Conservation (phyloP, 2,888 invertebrate genomes). For the Platycnemis pennipes region DNA sequence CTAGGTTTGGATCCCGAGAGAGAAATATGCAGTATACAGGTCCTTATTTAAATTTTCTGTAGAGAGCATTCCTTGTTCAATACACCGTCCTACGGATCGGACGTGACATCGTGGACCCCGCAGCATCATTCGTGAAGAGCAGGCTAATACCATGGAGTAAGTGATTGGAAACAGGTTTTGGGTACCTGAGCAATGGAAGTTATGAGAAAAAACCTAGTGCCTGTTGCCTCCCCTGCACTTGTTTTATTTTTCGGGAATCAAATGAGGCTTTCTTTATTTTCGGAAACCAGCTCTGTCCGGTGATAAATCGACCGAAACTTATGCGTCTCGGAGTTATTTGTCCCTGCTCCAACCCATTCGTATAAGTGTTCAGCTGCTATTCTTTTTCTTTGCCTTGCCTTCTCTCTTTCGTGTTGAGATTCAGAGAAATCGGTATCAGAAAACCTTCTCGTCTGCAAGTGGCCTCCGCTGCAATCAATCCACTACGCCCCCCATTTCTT, state of each 20-base stretch:
- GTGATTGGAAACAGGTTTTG: no score
- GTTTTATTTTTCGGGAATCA: neutral
- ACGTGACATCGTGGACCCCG: no score
- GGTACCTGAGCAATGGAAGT: no score
- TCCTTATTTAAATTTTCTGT: no score
- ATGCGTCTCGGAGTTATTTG: neutral
- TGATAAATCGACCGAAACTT: neutral
- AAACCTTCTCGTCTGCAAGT: neutral
- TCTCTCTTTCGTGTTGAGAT: neutral
- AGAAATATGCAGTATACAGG: no score
- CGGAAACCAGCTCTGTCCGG: neutral
- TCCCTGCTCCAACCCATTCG: conserved; percentile 12
- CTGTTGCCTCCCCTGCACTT: neutral
- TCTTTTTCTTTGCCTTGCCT: neutral
- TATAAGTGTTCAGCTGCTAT: neutral
- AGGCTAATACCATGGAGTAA: no score
- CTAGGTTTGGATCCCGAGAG: no score
- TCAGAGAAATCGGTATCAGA: neutral
- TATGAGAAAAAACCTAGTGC: neutral
- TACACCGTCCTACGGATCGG: no score
- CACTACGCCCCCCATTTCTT: neutral
- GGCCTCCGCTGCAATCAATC: neutral
- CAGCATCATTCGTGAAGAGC: no score
- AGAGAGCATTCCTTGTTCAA: no score
- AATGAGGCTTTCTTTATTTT: neutral